Conservation (phyloP, 2,888 invertebrate genomes). For the Troides aeacus region DNA sequence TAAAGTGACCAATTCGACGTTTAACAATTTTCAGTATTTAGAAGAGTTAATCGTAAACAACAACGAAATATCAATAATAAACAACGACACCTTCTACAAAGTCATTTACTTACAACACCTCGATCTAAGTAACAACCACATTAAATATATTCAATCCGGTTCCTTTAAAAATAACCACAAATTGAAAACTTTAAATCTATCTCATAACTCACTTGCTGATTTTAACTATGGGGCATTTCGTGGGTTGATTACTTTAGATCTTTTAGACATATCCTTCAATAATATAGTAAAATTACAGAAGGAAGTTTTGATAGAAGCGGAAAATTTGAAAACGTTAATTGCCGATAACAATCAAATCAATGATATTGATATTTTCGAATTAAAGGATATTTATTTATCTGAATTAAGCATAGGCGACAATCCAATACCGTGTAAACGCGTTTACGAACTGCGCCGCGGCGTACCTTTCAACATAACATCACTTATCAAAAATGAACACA, state of each 20-base stretch:
- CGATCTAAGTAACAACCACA: constrained; percentile 57
- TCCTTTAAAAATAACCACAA: constrained; percentile 51
- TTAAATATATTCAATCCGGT: constrained; percentile 55
- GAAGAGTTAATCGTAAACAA: constrained; percentile 44
- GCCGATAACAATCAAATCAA: constrained; percentile 57
- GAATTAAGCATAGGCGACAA: constrained; percentile 62
- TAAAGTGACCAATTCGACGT: constrained; percentile 43
- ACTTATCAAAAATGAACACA: constrained; percentile 39
- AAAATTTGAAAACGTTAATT: constrained; percentile 46
- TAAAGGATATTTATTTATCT: constrained; percentile 43
- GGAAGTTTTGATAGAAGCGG: constrained; percentile 54
- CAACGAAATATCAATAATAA: constrained; percentile 47
- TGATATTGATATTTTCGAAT: constrained; percentile 46
- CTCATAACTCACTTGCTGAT: constrained; percentile 50
- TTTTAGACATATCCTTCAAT: constrained; percentile 60
- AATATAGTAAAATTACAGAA: constrained; percentile 48
- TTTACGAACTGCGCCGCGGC: constrained; percentile 45
- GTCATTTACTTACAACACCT: constrained; percentile 41
- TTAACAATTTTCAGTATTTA: constrained; percentile 42
- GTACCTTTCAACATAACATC: constrained; percentile 40
- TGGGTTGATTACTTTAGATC: constrained; percentile 46
- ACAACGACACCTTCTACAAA: constrained; percentile 44
- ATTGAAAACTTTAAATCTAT: constrained; percentile 50
- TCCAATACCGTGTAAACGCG: constrained; percentile 53
- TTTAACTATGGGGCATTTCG: constrained; percentile 57